Evolutionary conservation across 2,113 vertebrate species (phyloP).

Genomic region (Lophochroa leadbeateri): DNA sequence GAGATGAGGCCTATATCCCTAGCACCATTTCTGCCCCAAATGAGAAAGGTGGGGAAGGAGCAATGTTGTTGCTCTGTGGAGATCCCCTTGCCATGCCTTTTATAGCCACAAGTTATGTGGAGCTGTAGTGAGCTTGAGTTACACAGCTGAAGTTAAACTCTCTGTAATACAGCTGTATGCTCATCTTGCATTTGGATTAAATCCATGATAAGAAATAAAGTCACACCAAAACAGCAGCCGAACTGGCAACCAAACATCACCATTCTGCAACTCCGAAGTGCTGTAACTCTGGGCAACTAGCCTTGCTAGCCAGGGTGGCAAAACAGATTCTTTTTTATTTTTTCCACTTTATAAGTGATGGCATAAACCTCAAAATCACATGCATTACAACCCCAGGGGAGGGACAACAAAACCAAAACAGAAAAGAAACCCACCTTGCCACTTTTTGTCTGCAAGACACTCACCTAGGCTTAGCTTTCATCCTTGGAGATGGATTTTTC

Average conservation of each 20-base stretch:
- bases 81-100: no score
- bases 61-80: no score
- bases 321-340: neutral
- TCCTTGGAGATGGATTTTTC: neutral
- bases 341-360: neutral
- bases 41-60: no score
- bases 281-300: neutral
- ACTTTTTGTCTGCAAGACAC: neutral
- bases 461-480: slow-evolving; percentile 47
- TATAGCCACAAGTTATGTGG: no score
- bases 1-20: no score
- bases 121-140: neutral
- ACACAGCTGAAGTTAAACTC: neutral
- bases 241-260: neutral
- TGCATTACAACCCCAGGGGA: neutral
- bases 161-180: neutral
- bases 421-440: rapidly evolving
- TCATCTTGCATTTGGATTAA: neutral
- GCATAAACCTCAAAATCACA: neutral
- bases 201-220: neutral
- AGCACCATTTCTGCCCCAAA: no score
- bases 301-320: neutral
- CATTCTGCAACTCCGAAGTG: neutral
- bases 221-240: neutral
- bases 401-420: neutral